Evolutionary conservation across 2,888 invertebrate genomes (phyloP), one percentile per base, ranked within the genome.

Genomic region (Aspidiotus rigidus): DNA sequence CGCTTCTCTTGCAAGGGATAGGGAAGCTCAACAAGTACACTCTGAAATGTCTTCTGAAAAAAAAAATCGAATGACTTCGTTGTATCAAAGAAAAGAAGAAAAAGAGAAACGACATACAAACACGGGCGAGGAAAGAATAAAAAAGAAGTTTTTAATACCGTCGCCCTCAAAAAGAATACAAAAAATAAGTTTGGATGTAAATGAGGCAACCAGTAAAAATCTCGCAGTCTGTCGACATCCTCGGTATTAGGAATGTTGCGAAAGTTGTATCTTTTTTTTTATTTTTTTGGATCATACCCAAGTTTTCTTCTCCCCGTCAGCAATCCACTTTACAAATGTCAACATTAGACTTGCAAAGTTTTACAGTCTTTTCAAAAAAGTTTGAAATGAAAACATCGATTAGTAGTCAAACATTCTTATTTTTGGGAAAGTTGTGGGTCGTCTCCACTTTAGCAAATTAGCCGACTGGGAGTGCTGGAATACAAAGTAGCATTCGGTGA

Each of bases 61-160:
- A 16, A 59, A 28, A 28, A 28, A 3, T 28, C 59, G 59, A 59
- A 39, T 28, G 59, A 59, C 59, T 59, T 59, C 39, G 11, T 11
- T 49, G n/a, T 11, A 17, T 39, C 54, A 55, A 40, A 49, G 17
- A 53, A 63, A 54, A 17, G 39, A 49, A 63, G 28, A 28, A 28
- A 28, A 28, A 28, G 28, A 28, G 28, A 28, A 28, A 28, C 28
- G 28, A 28, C 28, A 28, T 28, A 28, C 28, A 28, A 5, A 28
- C 1, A 28, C 28, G 28, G 28, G 28, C 28, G 28, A 28, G 28
- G 28, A 28, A 28, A 28, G 28, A 28, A 28, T 28, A 28, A 53
- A 63, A 49, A 63, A 63, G 56, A 64, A 64, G 55, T 64, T 64
- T 64, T 64, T 64, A 64, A 64, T 64, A 64, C 64, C 40, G 56